Evolutionary conservation across 37 sponge, comb jelly and placozoan species (phyloP).

Genomic region (Chondrilla cf. caribensis): DNA sequence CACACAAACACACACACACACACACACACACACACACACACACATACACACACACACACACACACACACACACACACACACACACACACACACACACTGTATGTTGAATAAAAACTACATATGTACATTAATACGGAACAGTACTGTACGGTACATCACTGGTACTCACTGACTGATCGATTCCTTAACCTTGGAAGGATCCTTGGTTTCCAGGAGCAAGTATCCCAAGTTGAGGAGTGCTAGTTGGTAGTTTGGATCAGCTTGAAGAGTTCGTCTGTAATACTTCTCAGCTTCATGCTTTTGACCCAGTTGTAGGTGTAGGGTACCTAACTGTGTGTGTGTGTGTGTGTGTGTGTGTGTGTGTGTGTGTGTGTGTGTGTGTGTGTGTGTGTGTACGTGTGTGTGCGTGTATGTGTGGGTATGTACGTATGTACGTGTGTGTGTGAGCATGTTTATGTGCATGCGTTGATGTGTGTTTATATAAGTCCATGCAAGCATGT

Average conservation of each 20-base stretch:
- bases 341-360: constrained; percentile 1
- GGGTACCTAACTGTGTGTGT: constrained; percentile 34
- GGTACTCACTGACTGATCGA: constrained; percentile 14
- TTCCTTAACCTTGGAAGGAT: constrained; percentile 4
- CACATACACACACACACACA: too few relatives aligned
- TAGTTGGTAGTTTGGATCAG: constrained; percentile 22
- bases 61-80: too few relatives aligned
- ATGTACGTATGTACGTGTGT: background rate
- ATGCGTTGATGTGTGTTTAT: background rate
- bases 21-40: too few relatives aligned
- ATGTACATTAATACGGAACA: too few relatives aligned
- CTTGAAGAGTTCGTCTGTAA: constrained; percentile 29
- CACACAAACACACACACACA: too few relatives aligned
- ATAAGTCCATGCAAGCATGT: background rate
- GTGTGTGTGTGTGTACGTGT: background rate
- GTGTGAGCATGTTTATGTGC: background rate
- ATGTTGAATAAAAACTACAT: too few relatives aligned
- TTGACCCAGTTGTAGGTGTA: constrained; percentile 33
- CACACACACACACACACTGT: too few relatives aligned
- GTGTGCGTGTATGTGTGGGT: background rate
- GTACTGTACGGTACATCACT: too few relatives aligned
- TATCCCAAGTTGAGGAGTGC: constrained; percentile 22
- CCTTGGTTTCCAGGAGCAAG: background rate
- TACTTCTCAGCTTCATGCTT: constrained; percentile 11
- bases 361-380: constrained; percentile 7